Conservation (phyloP, 2,888 invertebrate species). For the Lithophane semibrunnea region DNA sequence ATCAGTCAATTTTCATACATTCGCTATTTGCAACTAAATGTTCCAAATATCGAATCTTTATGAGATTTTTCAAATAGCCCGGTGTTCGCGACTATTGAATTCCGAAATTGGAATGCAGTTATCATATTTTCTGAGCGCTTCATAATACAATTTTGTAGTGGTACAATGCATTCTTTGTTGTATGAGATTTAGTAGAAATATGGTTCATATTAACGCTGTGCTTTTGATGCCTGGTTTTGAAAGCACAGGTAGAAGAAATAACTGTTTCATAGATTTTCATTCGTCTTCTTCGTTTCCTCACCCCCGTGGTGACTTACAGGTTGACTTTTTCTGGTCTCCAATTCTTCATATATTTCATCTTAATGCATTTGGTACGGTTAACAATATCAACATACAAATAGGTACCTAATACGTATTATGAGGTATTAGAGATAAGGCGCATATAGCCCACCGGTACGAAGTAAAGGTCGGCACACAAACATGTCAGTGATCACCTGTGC, state of each 20-base stretch:
- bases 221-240: constrained; percentile 27
- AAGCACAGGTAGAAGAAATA: constrained; percentile 19
- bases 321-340: background rate
- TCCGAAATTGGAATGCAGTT: constrained; percentile 63
- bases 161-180: constrained; percentile 56
- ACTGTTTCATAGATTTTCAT: constrained; percentile 4
- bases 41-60: constrained; percentile 52
- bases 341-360: background rate
- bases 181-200: constrained; percentile 51
- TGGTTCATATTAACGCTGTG: constrained; percentile 33
- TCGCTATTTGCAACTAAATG: constrained; percentile 62
- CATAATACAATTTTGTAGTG: constrained; percentile 57
- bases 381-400: background rate
- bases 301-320: background rate
- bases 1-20: constrained; percentile 70
- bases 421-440: constrained; percentile 29
- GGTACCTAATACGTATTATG: constrained; percentile 17
- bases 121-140: constrained; percentile 58
- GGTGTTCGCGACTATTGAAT: constrained; percentile 59
- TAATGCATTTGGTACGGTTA: background rate
- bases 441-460: constrained; percentile 31
- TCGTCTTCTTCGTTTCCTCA: background rate
- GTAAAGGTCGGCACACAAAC: constrained; percentile 57
- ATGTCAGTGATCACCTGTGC: constrained; percentile 68
- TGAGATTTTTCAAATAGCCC: constrained; percentile 64